Evolutionary conservation across 2,888 invertebrate genomes (phyloP).

Genomic region (Acholoe squamosa): DNA sequence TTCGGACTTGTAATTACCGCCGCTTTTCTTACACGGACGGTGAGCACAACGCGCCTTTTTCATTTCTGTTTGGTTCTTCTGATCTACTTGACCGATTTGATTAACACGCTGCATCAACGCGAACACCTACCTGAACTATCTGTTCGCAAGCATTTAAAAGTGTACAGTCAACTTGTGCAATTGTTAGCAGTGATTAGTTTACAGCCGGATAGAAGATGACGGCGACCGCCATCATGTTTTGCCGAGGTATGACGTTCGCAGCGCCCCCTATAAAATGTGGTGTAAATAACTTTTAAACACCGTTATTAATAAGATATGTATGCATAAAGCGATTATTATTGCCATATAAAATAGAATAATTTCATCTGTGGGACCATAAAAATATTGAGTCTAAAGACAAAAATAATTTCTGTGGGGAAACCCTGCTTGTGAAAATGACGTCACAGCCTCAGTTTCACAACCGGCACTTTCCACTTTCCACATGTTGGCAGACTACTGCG

Average conservation of each 20-base stretch:
- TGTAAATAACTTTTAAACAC: background rate
- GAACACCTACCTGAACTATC: background rate
- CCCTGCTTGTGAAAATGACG: background rate
- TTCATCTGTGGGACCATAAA: background rate
- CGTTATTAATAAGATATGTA: too few species aligned
- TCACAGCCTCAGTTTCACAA: slow-evolving; percentile 48
- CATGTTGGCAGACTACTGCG: slow-evolving; percentile 4
- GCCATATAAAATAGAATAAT: background rate
- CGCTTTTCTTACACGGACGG: slow-evolving; percentile 43
- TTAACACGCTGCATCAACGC: background rate
- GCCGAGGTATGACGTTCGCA: background rate
- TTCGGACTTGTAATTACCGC: slow-evolving; percentile 61
- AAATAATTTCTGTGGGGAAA: too few species aligned
- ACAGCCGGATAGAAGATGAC: slow-evolving; percentile 24
- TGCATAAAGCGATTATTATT: too few species aligned
- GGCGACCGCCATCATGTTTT: slow-evolving; percentile 42
- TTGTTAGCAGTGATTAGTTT: slow-evolving; percentile 38
- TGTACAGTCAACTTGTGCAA: slow-evolving; percentile 15
- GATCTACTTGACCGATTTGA: background rate
- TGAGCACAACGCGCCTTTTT: slow-evolving; percentile 56
- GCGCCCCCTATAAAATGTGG: background rate
- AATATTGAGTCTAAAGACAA: background rate
- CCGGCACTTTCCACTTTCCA: slow-evolving; percentile 56
- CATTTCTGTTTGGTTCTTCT: background rate
- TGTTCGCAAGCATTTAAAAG: background rate